Evolutionary conservation across 2,888 invertebrate genomes (phyloP), one percentile per base, ranked within the genome.

Genomic region (Lucinisca nassula): DNA sequence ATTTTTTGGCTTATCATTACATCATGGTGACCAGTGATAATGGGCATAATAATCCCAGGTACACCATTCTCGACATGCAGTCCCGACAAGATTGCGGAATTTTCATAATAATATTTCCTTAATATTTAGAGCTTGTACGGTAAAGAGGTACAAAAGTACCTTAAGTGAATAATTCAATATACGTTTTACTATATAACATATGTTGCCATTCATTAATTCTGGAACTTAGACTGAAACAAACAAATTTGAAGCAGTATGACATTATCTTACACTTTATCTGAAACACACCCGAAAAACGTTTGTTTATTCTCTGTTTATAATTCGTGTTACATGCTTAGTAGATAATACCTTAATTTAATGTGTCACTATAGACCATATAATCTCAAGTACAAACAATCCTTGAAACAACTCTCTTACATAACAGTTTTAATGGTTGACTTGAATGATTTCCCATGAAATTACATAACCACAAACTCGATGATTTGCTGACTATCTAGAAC

Each of bases 11-110:
- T 55, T 55, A 14, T 8, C 55, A 55, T 14, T 8, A 55, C 21
- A n/a, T 55, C 55, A 17, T 55, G 55, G 55, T 21, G 55, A 55
- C n/a, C 55, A 55, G 55, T 55, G 55, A 4, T 55, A 55, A n/a
- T 55, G 55, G 55, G 55, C 55, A 55, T n/a, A 55, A 55, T 55
- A 55, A 55, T 21, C 55, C 55, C 55, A 55, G 55, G n/a, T 55
- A 8, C 12, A 55, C 55, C 55, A 55, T 55, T 55, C 55, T 55
- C 12, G 55, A 55, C 55, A 55, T 21, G n/a, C 21, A 55, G 55
- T 55, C 55, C 21, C 3, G 55, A 55, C 55, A 55, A 55, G 21
- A 55, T 55, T 55, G 55, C 55, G 21, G n/a, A 14, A 55, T n/a
- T 55, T 55, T 55, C 10, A 55, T 55, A 14, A n/a, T 55, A n/a